Evolutionary conservation across 2,888 invertebrate genomes (phyloP), one percentile per base, ranked within the genome.

Genomic region (Drosophila conformis): DNA sequence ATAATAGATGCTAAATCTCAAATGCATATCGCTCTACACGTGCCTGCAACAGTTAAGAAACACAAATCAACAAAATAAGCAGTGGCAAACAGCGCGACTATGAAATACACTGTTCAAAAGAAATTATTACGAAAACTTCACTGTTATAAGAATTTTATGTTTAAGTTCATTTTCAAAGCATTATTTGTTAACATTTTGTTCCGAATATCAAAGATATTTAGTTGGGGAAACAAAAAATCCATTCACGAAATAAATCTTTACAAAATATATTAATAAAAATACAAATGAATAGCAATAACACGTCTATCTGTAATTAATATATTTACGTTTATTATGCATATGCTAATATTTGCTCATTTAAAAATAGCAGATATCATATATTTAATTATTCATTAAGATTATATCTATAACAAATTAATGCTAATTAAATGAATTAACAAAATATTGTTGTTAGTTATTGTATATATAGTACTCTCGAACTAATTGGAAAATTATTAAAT

Each of bases 1-100:
- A 69, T 81, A 84, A 84, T 75, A 72, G 68, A 49, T 64, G 77
- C 54, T 73, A 27, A 36, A 59, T 35, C 63, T 73, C 62, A 25
- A 68, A 73, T 40, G 21, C 49, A 49, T 36, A 36, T 35, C 13
- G 58, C 18, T 25, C 15, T 10, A 31, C 63, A 62, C 35, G 35
- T 63, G 35, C 10, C n/a, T 31, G 29, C 35, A 29, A 15, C n/a
- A 29, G 27, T 36, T 35, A 35, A 21, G 3, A 42, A 5, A 38
- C 7, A 8, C 18, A 56, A 56, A n/a, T 38, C 27, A 38, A 8
- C 35, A 15, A 18, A 36, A 6, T 21, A 1, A 21, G 11, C 1
- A 1, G 15, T 7, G 21, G 15, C 46, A 25, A 29, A 29, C 15
- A 21, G 6, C 10, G 4, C 31, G 48, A 49, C 49, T 40, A 5